Evolutionary conservation across 35 echinoderm and acorn worm species (phyloP).

Genomic region (Eucidaris tribuloides): DNA sequence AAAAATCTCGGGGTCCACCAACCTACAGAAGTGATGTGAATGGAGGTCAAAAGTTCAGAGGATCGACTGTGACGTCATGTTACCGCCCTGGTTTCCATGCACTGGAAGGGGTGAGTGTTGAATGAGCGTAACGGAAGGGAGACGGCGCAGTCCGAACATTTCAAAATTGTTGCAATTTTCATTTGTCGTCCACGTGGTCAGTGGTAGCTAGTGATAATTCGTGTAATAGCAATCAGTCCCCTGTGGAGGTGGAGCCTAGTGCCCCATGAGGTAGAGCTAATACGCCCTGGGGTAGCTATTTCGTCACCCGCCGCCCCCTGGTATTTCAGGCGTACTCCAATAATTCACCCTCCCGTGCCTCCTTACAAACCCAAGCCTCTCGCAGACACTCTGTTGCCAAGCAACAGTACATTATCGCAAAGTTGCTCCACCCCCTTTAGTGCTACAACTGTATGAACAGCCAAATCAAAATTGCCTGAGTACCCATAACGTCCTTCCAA

Average conservation of each 20-base stretch:
- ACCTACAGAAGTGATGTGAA: slow-evolving; percentile 3
- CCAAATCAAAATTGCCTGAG: neutral
- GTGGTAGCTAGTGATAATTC: no score
- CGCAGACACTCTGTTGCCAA: neutral
- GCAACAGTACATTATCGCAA: neutral
- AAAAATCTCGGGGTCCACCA: neutral
- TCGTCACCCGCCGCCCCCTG: no score
- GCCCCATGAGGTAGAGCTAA: neutral
- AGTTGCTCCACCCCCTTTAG: neutral
- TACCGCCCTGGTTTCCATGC: neutral
- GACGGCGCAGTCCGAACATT: neutral
- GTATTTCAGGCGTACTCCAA: no score
- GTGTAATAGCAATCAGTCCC: no score
- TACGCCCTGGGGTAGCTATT: neutral
- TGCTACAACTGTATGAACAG: neutral
- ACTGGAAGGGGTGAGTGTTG: neutral
- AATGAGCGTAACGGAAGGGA: neutral
- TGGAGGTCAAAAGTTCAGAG: neutral
- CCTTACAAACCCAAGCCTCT: neutral
- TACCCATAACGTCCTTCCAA: neutral
- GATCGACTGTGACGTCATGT: neutral
- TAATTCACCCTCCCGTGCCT: neutral
- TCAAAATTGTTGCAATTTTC: neutral
- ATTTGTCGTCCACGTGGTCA: neutral
- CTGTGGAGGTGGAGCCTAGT: no score